Base-by-base conservation (phyloP, 2,797 vertebrate genomes). In the Enteromius afrohamiltoni region DNA sequence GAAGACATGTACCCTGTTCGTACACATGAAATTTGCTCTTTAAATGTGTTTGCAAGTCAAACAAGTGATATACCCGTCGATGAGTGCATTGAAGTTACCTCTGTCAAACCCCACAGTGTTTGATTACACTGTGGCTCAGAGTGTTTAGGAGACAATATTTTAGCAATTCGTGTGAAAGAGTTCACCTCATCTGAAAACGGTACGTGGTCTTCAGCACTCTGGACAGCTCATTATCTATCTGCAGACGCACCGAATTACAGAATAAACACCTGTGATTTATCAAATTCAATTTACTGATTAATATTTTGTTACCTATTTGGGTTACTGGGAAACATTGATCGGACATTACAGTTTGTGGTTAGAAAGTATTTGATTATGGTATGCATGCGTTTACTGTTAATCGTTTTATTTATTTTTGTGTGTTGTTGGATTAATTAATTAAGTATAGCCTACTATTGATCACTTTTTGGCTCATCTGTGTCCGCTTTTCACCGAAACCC, bases 201-300 rank as follows among this genome's bases (percentile, higher is more conserved):
- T 60, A 31, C 37, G 47, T 77, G 37, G 42, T 85, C 55, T 90
- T 90, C 88, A 90, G 89, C 87, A 91, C 90, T 87, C 84, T 89
- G 89, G 88, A 90, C 89, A 90, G 90, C 84, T 84, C 89, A 86
- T 77, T 55, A 85, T 86, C 51, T 14, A 37, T 40, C 53, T 58
- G 51, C 53, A 29, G 14, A 13, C 58, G 47, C n/a, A 31, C 42
- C n/a, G 6, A 34, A 23, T 45, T 49, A 9, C 4, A 42, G 55
- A 67, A 75, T 75, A n/a, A 81, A 74, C 42, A 47, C 45, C 29
- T 34, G 13, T 23, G 62, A 34, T 1, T 34, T 53, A 37, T 37
- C 26, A 42, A 23, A 9, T 0, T 26, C 6, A 26, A 1, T 74
- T 65, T 3, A 19, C 14, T 23, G 55, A 60, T 47, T 62, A 7